Evolutionary conservation across 2,888 invertebrate species (phyloP).

Genomic region (Ctenicera cuprea): DNA sequence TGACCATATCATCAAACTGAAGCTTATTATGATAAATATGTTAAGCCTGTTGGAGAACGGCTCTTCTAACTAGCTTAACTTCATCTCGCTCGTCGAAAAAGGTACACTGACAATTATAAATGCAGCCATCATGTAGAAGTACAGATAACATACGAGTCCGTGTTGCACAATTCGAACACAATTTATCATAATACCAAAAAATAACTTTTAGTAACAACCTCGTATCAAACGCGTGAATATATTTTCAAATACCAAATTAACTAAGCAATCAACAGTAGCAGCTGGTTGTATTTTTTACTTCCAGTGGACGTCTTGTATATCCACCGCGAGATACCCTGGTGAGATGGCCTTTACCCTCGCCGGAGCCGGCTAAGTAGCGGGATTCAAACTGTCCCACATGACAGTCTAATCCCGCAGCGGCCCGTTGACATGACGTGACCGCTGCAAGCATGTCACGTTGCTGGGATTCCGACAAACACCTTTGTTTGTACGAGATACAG

Average conservation of each 20-base stretch:
- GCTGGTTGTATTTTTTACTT: conserved; percentile 48
- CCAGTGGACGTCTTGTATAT: conserved; percentile 43
- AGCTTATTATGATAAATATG: neutral
- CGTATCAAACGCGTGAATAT: neutral
- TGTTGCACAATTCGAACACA: too few relatives aligned
- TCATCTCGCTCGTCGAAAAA: neutral
- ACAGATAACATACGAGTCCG: too few relatives aligned
- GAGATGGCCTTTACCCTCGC: conserved; percentile 53
- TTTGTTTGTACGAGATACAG: conserved; percentile 63
- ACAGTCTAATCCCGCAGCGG: conserved; percentile 67
- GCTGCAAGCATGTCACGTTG: conserved; percentile 67
- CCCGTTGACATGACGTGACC: conserved; percentile 69
- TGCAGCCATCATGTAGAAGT: too few relatives aligned
- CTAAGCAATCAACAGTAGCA: conserved; percentile 46
- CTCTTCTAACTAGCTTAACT: neutral
- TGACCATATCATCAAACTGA: too few relatives aligned
- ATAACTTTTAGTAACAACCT: neutral
- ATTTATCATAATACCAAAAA: too few relatives aligned
- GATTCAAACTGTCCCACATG: conserved; percentile 63
- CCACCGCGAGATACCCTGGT: conserved; percentile 48
- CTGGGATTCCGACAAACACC: conserved; percentile 67
- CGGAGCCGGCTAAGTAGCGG: conserved; percentile 61
- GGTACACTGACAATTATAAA: neutral
- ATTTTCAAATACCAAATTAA: conserved; percentile 27
- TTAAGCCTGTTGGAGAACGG: neutral